Evolutionary conservation across 92 coral and sea anemone species (phyloP), one percentile per base, ranked within the genome.

Genomic region (Palythoa heliodiscus): DNA sequence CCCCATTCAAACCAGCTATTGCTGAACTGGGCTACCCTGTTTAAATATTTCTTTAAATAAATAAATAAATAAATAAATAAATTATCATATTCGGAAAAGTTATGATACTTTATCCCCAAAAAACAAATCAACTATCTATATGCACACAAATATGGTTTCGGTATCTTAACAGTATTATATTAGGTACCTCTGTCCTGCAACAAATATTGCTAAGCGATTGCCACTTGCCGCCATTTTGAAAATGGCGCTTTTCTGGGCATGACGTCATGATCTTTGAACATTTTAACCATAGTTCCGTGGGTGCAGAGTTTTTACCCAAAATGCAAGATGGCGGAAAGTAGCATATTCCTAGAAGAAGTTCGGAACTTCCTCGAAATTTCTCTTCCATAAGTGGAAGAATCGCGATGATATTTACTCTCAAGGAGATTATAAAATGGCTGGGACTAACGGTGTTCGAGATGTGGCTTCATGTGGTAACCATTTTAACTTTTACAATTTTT

Each of bases 401-500:
- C 84, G 84, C 84, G 68, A 95, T 88, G 93, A 87, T 97, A 70
- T 91, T 94, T 50, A 92, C 92, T 69, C 92, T 90, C 82, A 94
- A 92, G 71, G 99, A 97, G 88, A 83, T 95, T 47, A 97, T 88
- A 57, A 88, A 92, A 88, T 97, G 99, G 99, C 86, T 97, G 64
- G 99, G 99, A 25, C 88, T 94, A 67, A 92, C 99, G 76, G 91
- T 97, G 63, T 97, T 97, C 91, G 99, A 97, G 69, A 82, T 97
- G 50, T 97, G 99, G 99, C 93, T 97, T 15, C 90, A 93, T 50
- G 87, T 97, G 4, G 74, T 91, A 20, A 66, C 95, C 14, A 55
- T 93, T 8, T 86, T 95, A 58, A 87, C 95, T 23, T 97, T 97
- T 80, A 93, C 99, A 40, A 84, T 97, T 68, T 82, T 97, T 81